Conservation (phyloP, 2,888 invertebrate species). For the Argyresthia goedartella region DNA sequence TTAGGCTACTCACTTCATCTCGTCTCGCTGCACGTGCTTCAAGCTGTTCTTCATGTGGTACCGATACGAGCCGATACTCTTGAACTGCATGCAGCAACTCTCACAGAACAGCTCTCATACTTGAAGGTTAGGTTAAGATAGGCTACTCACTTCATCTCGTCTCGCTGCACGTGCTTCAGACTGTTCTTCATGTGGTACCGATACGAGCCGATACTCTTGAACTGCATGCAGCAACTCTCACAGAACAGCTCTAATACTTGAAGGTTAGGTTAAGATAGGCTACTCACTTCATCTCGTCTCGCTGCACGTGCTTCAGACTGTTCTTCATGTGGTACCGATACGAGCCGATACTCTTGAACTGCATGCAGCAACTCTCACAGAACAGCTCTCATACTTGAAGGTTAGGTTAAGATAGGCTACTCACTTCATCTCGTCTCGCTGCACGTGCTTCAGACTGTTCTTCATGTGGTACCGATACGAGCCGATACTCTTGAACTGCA, state of each 20-base stretch:
- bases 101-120: too few relatives aligned
- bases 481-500: neutral
- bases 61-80: neutral
- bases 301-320: neutral
- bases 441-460: neutral
- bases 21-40: neutral
- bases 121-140: too few relatives aligned
- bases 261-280: too few relatives aligned
- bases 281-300: neutral
- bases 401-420: too few relatives aligned
- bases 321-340: neutral
- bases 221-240: neutral
- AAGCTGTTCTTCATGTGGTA: neutral
- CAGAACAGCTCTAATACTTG: too few relatives aligned
- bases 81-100: neutral
- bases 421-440: neutral
- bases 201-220: neutral
- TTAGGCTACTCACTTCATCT: neutral
- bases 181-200: neutral
- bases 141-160: neutral
- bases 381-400: too few relatives aligned
- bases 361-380: neutral
- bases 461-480: neutral
- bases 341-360: neutral
- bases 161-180: neutral